Base-by-base conservation (phyloP, 2,888 invertebrate species). In the Drosophila maculinotata region DNA sequence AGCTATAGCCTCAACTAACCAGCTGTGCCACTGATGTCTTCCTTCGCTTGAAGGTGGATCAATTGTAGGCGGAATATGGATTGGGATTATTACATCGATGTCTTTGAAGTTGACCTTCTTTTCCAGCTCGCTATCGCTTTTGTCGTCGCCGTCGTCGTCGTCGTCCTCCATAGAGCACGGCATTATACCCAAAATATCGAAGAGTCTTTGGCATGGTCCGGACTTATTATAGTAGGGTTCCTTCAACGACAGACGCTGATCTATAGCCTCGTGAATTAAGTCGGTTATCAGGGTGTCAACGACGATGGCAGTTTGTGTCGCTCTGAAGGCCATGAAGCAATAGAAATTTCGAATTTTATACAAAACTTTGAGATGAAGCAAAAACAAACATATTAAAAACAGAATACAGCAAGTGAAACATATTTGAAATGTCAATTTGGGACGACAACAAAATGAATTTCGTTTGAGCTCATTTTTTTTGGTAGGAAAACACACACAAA, bases 271-370 rank as follows among this genome's bases (percentile, higher is more conserved):
- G 20, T 59, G 49, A n/a, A 80, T 62, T 53, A 80, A 62, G 38
- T 80, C 84, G 42, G 67, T 51, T 51, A 80, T 64, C 7, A 80
- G 44, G 26, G 35, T 63, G 39, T 84, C 58, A 44, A 80, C 66
- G 36, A 73, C 54, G 33, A 54, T 60, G 38, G 63, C 76, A 39
- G 69, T 56, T 35, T 52, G 65, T 30, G 56, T 60, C 53, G 70
- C 66, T 42, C 54, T 74, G 63, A 76, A 48, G 58, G 82, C 80
- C 80, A 81, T 81, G 33, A 38, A 56, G 41, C 33, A 57, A 51
- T 42, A 25, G 9, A 7, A 80, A 80, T 80, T 81, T 80, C 0
- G 84, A 81, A 58, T 52, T 58, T 59, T 49, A 36, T 26, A 56
- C 31, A 52, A 52, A 67, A 31, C 15, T 60, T 41, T 51, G 31